Percentiles rank a stretch among this genome's conserved stretches.
These are phyloP conservation scores for Nothoprocta perdicaria DNA, from an alignment of 2,113 vertebrate genomes.

Conservation along the genomic window DNA sequence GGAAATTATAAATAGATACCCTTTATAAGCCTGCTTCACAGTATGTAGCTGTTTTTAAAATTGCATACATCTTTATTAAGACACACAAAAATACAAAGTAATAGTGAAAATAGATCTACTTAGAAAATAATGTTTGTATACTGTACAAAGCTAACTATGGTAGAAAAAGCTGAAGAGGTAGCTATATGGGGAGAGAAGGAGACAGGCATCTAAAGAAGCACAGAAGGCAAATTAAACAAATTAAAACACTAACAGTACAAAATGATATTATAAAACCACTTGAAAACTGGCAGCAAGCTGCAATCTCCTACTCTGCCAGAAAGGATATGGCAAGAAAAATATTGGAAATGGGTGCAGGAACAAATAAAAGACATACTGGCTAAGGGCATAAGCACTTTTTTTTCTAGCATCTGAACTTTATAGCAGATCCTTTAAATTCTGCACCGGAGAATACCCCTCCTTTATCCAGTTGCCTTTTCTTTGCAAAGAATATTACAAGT, in stretches of 20 bases:
- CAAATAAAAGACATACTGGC: background rate
- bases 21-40: constrained; percentile 37
- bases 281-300: constrained; percentile 3
- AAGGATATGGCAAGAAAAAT: background rate
- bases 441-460: background rate
- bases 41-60: background rate
- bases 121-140: background rate
- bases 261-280: background rate
- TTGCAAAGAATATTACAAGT: background rate
- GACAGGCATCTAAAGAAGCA: background rate
- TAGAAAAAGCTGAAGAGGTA: background rate
- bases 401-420: background rate
- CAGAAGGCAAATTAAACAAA: constrained; percentile 19
- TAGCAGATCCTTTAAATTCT: background rate
- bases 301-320: background rate
- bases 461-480: background rate
- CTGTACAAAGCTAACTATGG: background rate
- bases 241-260: background rate
- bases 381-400: background rate
- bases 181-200: background rate
- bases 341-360: background rate
- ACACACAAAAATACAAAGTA: background rate
- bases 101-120: background rate
- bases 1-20: background rate
- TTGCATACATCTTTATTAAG: background rate